A percentile compares a stretch with the other conserved stretches of the same genome.
These are phyloP conservation scores for Kryphioiulus occultus DNA, from an alignment of 2,888 invertebrate genomes.

Conservation along the genomic window DNA sequence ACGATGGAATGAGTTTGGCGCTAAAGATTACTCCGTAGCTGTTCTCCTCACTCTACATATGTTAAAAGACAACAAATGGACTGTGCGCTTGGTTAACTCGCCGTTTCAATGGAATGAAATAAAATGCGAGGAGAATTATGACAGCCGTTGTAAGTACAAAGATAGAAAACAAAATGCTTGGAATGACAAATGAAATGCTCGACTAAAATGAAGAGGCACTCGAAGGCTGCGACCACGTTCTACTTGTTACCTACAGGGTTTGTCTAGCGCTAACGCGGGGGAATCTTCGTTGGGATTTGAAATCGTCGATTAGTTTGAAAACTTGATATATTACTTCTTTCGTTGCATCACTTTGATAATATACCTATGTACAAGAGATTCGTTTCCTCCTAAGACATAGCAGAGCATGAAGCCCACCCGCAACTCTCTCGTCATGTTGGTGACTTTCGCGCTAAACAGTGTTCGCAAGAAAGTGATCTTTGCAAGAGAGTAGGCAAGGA, in stretches of 20 bases:
- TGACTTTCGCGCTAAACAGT: constrained; percentile 7
- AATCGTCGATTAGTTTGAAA: constrained; percentile 35
- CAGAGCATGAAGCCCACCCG: not conserved
- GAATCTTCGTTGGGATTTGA: constrained; percentile 15
- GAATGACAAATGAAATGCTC: not conserved
- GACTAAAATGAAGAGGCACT: not conserved
- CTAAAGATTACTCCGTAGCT: not conserved
- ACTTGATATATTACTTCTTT: constrained; percentile 39
- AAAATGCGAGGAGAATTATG: not conserved
- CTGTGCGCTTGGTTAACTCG: not conserved
- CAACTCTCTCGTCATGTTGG: not conserved
- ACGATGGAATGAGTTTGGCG: not conserved
- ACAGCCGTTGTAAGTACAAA: constrained; percentile 1
- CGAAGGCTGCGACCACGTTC: not conserved
- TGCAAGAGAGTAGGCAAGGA: constrained; percentile 13
- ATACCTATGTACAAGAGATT: constrained; percentile 46
- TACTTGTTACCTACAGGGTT: not conserved
- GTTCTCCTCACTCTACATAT: not conserved
- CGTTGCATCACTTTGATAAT: constrained; percentile 42
- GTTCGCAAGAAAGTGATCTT: not conserved
- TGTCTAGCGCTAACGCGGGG: not conserved
- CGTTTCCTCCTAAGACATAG: constrained; percentile 18
- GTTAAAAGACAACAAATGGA: not conserved
- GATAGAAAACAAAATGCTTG: not conserved
- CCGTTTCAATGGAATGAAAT: not conserved